These are phyloP conservation scores for Anthoscopus minutus DNA, from an alignment of 2,113 vertebrate genomes.

Conservation along the genomic window DNA sequence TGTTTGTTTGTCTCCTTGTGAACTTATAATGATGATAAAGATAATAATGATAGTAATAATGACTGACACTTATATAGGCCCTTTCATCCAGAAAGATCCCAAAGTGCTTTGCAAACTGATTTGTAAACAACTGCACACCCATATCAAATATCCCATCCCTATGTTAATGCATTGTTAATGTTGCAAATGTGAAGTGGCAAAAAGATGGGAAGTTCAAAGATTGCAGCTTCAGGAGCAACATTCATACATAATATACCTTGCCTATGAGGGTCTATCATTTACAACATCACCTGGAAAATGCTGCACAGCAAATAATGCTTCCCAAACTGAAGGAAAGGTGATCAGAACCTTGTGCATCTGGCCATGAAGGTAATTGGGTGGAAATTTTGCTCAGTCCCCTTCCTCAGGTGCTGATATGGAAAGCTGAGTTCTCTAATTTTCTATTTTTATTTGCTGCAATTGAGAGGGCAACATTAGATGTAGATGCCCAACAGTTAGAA, in stretches of 20 bases:
- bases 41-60: conserved; percentile 42
- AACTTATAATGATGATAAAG: conserved; percentile 16
- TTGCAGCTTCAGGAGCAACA: background rate
- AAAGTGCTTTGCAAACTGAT: conserved; percentile 27
- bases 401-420: background rate
- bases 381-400: background rate
- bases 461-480: background rate
- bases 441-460: conserved; percentile 43
- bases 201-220: background rate
- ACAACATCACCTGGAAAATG: background rate
- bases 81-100: conserved; percentile 29
- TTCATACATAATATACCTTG: background rate
- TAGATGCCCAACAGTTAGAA: conserved; percentile 18
- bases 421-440: conserved; percentile 16
- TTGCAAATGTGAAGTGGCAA: background rate
- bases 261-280: background rate
- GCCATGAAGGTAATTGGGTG: background rate
- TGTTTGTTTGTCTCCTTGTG: background rate
- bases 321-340: background rate
- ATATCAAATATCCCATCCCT: background rate
- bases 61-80: conserved; percentile 25
- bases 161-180: background rate
- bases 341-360: background rate
- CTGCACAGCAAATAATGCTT: background rate
- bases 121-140: background rate